Percentiles rank a stretch among this genome's conserved stretches.
Evolutionary conservation across 2,113 vertebrate species (phyloP).

Genomic region (Seriola aureovittata): DNA sequence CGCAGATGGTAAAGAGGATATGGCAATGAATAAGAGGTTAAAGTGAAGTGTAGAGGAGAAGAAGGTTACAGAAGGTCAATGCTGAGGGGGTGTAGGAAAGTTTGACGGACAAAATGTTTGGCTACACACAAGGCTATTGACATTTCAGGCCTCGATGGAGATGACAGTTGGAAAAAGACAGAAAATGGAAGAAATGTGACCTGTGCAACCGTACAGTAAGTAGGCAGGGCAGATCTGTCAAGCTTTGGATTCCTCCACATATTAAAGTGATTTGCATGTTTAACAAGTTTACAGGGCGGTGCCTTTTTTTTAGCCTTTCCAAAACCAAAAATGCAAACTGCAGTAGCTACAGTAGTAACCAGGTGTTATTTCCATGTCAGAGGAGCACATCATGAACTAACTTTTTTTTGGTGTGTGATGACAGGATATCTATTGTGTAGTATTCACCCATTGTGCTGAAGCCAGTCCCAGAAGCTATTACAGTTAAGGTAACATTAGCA

Average conservation of each 20-base stretch:
- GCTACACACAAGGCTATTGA: slow-evolving; percentile 13
- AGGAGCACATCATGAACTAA: neutral
- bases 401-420: neutral
- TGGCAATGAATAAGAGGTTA: slow-evolving; percentile 29
- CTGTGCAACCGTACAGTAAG: slow-evolving; percentile 6
- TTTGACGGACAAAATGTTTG: slow-evolving; percentile 19
- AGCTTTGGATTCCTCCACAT: neutral
- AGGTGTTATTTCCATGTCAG: neutral
- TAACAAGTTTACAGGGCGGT: neutral
- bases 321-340: neutral
- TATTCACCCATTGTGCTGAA: neutral
- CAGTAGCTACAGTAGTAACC: neutral
- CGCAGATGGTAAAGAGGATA: slow-evolving; percentile 39
- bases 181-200: slow-evolving; percentile 17
- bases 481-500: neutral
- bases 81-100: slow-evolving; percentile 20
- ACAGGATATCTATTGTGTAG: neutral
- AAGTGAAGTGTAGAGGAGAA: slow-evolving; percentile 4
- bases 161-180: slow-evolving; percentile 9
- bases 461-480: neutral
- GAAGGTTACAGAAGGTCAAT: slow-evolving; percentile 24
- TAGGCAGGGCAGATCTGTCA: slow-evolving; percentile 4
- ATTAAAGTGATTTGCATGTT: neutral
- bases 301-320: neutral
- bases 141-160: slow-evolving; percentile 21